Percentiles rank a stretch among this genome's conserved stretches.
These are phyloP conservation scores for Mionectes macconnelli DNA, from an alignment of 2,113 vertebrate species.

Conservation along the genomic window DNA sequence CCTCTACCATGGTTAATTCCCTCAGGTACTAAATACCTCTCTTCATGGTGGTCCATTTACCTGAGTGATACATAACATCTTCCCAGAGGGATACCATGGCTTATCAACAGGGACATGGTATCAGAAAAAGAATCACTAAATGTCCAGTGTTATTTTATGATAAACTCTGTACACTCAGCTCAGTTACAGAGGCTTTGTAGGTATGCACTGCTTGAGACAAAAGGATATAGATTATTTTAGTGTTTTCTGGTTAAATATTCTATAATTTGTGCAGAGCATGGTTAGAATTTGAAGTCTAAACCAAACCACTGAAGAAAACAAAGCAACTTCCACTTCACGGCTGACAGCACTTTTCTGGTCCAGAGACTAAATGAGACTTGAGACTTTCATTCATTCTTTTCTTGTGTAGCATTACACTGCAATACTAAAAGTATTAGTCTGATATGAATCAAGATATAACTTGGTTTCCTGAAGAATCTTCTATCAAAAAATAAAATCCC, in stretches of 20 bases:
- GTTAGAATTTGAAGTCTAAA: not conserved
- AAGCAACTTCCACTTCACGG: not conserved
- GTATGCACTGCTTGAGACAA: not conserved
- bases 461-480: not conserved
- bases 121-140: not conserved
- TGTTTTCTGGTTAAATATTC: not conserved
- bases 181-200: not conserved
- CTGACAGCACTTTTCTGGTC: not conserved
- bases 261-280: not conserved
- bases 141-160: not conserved
- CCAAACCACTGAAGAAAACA: not conserved
- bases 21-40: not conserved
- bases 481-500: not conserved
- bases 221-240: not conserved
- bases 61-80: not conserved
- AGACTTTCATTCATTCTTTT: not conserved
- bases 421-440: not conserved
- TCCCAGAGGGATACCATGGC: not conserved
- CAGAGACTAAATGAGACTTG: not conserved
- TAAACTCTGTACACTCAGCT: not conserved
- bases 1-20: not conserved
- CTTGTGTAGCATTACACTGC: not conserved
- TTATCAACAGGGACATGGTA: not conserved
- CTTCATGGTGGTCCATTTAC: fast-evolving
- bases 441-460: not conserved